These are phyloP conservation scores for Otus sunia DNA, from an alignment of 2,113 vertebrate species.

Conservation along the genomic window DNA sequence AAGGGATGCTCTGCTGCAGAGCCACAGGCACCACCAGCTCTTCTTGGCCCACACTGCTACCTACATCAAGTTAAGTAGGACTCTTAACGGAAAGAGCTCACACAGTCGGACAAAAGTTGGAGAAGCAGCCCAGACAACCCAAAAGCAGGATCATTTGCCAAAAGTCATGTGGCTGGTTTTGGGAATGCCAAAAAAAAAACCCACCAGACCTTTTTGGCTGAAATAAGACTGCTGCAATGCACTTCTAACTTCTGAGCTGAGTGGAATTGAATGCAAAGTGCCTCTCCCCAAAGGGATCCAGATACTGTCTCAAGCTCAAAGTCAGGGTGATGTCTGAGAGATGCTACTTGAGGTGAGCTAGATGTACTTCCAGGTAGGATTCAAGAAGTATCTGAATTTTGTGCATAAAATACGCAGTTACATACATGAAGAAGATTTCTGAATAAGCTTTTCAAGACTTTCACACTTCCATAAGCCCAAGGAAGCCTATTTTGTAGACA, in stretches of 20 bases:
- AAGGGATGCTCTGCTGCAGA: accelerated
- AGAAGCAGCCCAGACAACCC: not conserved
- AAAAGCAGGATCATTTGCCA: not conserved
- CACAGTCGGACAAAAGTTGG: accelerated
- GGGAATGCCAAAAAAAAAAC: not conserved
- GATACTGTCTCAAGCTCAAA: not conserved
- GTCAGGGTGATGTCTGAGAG: not conserved
- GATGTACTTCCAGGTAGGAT: not conserved
- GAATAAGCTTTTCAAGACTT: not conserved
- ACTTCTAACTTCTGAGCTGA: not conserved
- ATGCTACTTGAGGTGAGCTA: not conserved
- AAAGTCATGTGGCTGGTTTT: not conserved
- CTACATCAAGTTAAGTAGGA: not conserved
- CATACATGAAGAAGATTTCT: not conserved
- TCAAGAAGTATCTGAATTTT: not conserved
- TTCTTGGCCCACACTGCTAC: not conserved
- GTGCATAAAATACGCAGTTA: not conserved
- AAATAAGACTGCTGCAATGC: not conserved
- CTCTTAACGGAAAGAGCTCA: not conserved
- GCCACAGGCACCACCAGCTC: not conserved
- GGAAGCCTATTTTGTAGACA: not conserved
- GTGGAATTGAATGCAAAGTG: not conserved
- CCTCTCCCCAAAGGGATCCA: not conserved
- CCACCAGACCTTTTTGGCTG: not conserved
- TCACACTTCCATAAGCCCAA: not conserved